phyloP scores from a whole-genome alignment of 2,113 vertebrate genomes.

The Chaenocephalus aceratus region DNA sequence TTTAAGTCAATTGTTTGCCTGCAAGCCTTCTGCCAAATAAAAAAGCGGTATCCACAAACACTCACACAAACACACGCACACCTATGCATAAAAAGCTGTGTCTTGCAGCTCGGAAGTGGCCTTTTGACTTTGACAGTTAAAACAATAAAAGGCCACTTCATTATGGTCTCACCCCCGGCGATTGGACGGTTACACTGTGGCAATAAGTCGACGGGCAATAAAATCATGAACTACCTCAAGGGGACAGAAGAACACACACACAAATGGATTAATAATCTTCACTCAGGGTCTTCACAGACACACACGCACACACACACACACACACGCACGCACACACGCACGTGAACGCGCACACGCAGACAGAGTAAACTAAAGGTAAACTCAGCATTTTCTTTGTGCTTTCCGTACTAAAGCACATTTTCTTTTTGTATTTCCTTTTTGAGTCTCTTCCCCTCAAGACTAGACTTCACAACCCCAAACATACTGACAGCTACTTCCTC shows the following conservation, averaged over 20 bases:
- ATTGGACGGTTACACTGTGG: slow-evolving; percentile 64
- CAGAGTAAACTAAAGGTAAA: slow-evolving; percentile 40
- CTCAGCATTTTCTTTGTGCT: slow-evolving; percentile 59
- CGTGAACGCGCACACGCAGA: background rate
- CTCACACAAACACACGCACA: slow-evolving; percentile 3
- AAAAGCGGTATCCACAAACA: background rate
- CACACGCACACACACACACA: background rate
- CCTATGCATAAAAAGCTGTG: slow-evolving; percentile 29
- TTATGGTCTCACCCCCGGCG: slow-evolving; percentile 69
- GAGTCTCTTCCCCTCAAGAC: slow-evolving; percentile 47
- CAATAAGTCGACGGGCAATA: slow-evolving; percentile 74
- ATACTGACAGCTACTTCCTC: slow-evolving; percentile 17
- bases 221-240: slow-evolving; percentile 67
- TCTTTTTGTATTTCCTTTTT: slow-evolving; percentile 36
- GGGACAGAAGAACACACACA: slow-evolving; percentile 51
- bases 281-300: slow-evolving; percentile 20
- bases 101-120: slow-evolving; percentile 55
- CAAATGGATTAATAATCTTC: slow-evolving; percentile 58
- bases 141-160: slow-evolving; percentile 78
- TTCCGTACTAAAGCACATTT: slow-evolving; percentile 49
- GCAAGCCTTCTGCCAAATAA: slow-evolving; percentile 20
- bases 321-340: background rate
- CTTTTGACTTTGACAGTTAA: slow-evolving; percentile 71
- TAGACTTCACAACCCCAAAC: slow-evolving; percentile 34
- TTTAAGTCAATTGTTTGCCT: background rate